Conservation (phyloP, 2,888 invertebrate species). For the Eupithecia subumbrata region DNA sequence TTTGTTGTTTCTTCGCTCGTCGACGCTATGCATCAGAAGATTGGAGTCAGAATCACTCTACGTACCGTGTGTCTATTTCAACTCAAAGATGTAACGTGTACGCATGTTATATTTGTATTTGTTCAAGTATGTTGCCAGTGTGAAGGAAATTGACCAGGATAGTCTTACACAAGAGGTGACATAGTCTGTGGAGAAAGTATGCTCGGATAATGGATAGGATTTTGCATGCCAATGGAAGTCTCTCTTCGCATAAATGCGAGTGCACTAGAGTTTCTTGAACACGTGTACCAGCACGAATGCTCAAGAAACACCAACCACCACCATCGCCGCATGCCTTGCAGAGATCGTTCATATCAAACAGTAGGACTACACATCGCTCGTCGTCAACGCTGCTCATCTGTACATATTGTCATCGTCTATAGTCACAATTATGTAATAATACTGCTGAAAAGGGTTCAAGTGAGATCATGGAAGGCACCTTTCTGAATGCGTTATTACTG, state of each 20-base stretch:
- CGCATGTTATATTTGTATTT: background rate
- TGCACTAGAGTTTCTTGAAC: conserved; percentile 16
- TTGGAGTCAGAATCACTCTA: background rate
- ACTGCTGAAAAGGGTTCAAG: background rate
- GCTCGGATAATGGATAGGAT: conserved; percentile 17
- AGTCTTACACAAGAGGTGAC: conserved; percentile 1
- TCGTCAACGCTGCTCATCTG: conserved; percentile 31
- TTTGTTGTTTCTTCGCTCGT: background rate
- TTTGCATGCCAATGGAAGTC: conserved; percentile 28
- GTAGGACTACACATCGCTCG: conserved; percentile 18
- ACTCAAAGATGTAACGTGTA: background rate
- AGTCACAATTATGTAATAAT: background rate
- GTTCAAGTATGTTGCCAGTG: background rate
- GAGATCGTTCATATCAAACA: conserved; percentile 34
- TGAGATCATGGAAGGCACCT: background rate
- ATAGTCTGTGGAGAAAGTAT: conserved; percentile 16
- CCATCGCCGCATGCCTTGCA: conserved; percentile 14
- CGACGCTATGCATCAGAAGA: background rate
- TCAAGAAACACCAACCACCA: conserved; percentile 35
- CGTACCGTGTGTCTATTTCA: background rate
- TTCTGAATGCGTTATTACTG: background rate
- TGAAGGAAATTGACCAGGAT: background rate
- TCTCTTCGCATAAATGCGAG: conserved; percentile 16
- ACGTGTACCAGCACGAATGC: background rate
- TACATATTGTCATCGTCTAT: background rate